These are phyloP conservation scores for Merluccius polli DNA, from an alignment of 2,797 vertebrate genomes.

Conservation along the genomic window DNA sequence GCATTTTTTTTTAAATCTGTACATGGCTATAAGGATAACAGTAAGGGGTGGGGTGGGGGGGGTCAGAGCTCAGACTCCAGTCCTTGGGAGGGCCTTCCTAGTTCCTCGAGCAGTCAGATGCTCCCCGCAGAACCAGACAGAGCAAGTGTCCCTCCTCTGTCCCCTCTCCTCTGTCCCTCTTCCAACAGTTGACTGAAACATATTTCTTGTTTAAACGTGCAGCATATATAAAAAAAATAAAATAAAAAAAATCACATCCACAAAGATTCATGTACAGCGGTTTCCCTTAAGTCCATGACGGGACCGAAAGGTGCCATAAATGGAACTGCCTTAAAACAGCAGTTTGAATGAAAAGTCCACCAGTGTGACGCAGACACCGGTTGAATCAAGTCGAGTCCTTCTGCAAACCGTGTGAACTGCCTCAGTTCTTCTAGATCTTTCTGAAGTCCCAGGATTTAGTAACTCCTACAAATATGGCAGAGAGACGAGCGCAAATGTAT, in stretches of 20 bases:
- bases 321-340: slow-evolving; percentile 76
- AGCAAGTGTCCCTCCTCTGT: slow-evolving; percentile 38
- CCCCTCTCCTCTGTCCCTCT: slow-evolving; percentile 54
- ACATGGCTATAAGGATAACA: slow-evolving; percentile 66
- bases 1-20: slow-evolving; percentile 58
- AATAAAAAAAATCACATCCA: slow-evolving; percentile 58
- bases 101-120: background rate
- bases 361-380: slow-evolving; percentile 14
- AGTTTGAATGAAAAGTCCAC: slow-evolving; percentile 58
- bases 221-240: slow-evolving; percentile 64
- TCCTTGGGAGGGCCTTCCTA: background rate
- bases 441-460: slow-evolving; percentile 17
- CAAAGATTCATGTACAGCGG: slow-evolving; percentile 62
- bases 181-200: slow-evolving; percentile 65
- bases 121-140: slow-evolving; percentile 8
- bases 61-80: background rate
- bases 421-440: slow-evolving; percentile 28
- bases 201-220: slow-evolving; percentile 74
- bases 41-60: slow-evolving; percentile 35
- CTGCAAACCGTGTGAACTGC: slow-evolving; percentile 33
- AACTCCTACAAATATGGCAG: slow-evolving; percentile 15
- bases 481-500: slow-evolving; percentile 5
- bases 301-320: slow-evolving; percentile 60
- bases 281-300: slow-evolving; percentile 52
- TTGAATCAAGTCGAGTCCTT: slow-evolving; percentile 45